Base-by-base conservation (phyloP, 1,140 invertebrate species). In the Formica exsecta region DNA sequence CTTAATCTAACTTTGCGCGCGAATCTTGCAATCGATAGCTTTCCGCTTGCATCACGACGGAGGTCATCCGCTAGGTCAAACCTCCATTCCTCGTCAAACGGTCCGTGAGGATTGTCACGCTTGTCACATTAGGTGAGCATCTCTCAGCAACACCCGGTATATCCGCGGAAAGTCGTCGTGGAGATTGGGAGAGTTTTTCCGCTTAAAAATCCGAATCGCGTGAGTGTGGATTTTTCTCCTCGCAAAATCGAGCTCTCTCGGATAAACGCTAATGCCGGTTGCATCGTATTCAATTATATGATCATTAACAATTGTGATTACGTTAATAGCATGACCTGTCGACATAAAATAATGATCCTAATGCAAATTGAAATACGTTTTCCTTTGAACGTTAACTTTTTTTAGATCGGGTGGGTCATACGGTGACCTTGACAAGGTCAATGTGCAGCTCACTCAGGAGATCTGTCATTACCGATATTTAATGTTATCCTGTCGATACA, bases 41-140 rank as follows among this genome's bases (percentile, higher is more conserved):
- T 51, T 38, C 13, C n/a, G 32, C 51, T 66, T 32, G 44, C 22
- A 64, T 84, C 57, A 48, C 25, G 9, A 84, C 73, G 71, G 89
- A 92, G 92, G 92, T 93, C 92, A 91, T 68, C 51, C 41, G 86
- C 90, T 92, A 90, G 92, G 91, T 92, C 87, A 57, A 85, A 75
- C 59, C 79, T 92, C 1, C 91, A 93, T 88, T 93, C 91, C 80
- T 76, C 79, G 75, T 57, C 86, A 85, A 89, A 88, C 90, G 48
- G 32, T 91, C 29, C 22, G 22, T 65, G 87, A 19, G 70, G 59
- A 54, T 44, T 87, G 87, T 91, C 73, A 41, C 70, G 65, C 65
- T 65, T 77, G 65, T 86, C 44, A 36, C 74, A 9, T 68, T 65
- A 89, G 91, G 91, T 92, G 85, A 92, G 86, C 83, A 76, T 61